Base-by-base conservation (phyloP, 2,888 invertebrate species). In the Drosophila niveifrons region DNA sequence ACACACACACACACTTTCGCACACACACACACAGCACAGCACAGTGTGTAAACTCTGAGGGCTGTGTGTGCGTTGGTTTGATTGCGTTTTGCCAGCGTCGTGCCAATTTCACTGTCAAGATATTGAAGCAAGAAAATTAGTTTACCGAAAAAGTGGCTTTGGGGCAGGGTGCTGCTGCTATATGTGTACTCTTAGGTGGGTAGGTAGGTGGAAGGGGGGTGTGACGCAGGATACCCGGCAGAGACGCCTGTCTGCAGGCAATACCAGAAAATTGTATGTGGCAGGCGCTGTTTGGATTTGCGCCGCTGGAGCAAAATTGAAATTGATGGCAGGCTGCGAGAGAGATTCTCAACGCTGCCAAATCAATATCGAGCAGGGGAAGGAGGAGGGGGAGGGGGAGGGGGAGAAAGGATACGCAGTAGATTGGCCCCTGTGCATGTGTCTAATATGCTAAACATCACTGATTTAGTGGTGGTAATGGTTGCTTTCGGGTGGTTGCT, bases 51-150 rank as follows among this genome's bases (percentile, higher is more conserved):
- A 46, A 36, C 56, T 59, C 57, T 55, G 43, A 23, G 56, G 31
- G 34, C 29, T 46, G 44, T 61, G 67, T 63, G 62, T 66, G 23
- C 68, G 66, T 62, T 62, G 68, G 67, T 73, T 85, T 89, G 89
- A 88, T 86, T 89, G 83, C 67, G 69, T 73, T 72, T 75, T 65
- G 80, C 80, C 72, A 73, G 83, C 87, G 74, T 84, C 82, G 84
- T 88, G 91, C 90, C 90, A 91, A 90, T 91, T 90, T 90, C 87
- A 85, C 90, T 91, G 91, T 87, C 91, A 91, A 90, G 90, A 89
- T 90, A 89, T 91, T 90, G 82, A 87, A 71, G 85, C 76, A 87
- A 79, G 90, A 90, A 91, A 91, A 91, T 91, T 91, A 91, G 91
- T 91, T 91, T 91, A 90, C 89, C 85, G 77, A 84, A 77, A 89